A percentile compares a stretch with the other conserved stretches of the same genome.
Conservation (phyloP, 2,797 vertebrate species). For the Cossypha dichroa region DNA sequence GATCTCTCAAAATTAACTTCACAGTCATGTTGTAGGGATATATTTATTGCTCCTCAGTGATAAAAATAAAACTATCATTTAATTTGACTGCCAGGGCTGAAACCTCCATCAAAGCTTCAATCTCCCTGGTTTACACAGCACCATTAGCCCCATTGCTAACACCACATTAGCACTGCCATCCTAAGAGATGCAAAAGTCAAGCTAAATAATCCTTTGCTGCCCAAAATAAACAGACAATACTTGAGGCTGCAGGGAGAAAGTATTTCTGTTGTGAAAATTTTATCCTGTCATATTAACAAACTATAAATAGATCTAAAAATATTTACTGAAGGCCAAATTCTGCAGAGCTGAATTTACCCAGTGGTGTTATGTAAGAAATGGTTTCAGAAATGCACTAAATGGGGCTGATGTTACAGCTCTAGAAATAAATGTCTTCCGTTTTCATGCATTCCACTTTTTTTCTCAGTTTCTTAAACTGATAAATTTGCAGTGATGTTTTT, state of each 20-base stretch:
- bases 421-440: background rate
- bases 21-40: background rate
- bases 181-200: background rate
- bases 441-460: background rate
- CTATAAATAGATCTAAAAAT: conserved; percentile 41
- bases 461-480: background rate
- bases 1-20: background rate
- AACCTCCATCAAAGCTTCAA: background rate
- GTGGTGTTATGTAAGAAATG: background rate
- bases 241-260: background rate
- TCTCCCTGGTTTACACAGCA: background rate
- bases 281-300: background rate
- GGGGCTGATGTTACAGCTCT: background rate
- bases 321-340: conserved; percentile 49
- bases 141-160: background rate
- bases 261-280: conserved; percentile 11
- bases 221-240: background rate
- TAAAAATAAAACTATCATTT: conserved; percentile 17
- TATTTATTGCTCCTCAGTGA: background rate
- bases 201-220: conserved; percentile 1
- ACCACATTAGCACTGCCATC: background rate
- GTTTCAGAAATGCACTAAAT: background rate
- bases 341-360: background rate
- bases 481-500: background rate
- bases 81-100: background rate